phyloP scores from a whole-genome alignment of 2,113 vertebrate species.

The Halichoerus grypus region DNA sequence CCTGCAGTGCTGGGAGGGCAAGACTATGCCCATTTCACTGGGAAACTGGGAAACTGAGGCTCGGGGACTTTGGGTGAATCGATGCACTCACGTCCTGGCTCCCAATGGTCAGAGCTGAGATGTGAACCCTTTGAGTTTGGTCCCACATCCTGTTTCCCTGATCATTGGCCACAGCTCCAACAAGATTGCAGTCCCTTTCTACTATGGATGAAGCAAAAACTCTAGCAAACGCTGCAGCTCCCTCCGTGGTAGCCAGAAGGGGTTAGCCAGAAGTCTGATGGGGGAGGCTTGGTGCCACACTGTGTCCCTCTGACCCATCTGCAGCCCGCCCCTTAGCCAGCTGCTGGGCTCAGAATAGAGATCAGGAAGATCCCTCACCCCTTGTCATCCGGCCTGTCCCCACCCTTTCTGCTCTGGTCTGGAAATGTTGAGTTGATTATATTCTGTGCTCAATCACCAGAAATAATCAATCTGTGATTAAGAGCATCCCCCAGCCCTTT shows the following conservation, averaged over 20 bases:
- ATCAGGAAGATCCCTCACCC: background rate
- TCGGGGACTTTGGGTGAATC: background rate
- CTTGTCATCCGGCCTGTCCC: background rate
- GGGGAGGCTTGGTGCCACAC: background rate
- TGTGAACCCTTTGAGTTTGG: background rate
- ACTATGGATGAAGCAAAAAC: background rate
- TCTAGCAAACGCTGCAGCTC: background rate
- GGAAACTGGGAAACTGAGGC: background rate
- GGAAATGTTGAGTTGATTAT: constrained; percentile 81
- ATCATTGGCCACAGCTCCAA: background rate
- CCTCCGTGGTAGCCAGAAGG: too few relatives aligned
- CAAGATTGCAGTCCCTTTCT: background rate
- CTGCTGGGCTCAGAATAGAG: background rate
- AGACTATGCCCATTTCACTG: background rate
- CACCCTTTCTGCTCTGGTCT: constrained; percentile 51
- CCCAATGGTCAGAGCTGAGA: background rate
- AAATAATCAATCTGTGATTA: constrained; percentile 88
- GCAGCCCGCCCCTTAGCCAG: background rate
- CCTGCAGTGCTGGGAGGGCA: background rate
- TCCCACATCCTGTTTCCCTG: background rate
- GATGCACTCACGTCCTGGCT: background rate
- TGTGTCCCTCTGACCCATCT: too few relatives aligned
- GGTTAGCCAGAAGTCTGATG: background rate
- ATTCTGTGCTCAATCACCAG: constrained; percentile 80
- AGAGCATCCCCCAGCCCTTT: constrained; percentile 67